Percentiles rank a stretch among this genome's conserved stretches.
Evolutionary conservation across 2,888 invertebrate species (phyloP).

Genomic region (Meiosimyza platycephala): DNA sequence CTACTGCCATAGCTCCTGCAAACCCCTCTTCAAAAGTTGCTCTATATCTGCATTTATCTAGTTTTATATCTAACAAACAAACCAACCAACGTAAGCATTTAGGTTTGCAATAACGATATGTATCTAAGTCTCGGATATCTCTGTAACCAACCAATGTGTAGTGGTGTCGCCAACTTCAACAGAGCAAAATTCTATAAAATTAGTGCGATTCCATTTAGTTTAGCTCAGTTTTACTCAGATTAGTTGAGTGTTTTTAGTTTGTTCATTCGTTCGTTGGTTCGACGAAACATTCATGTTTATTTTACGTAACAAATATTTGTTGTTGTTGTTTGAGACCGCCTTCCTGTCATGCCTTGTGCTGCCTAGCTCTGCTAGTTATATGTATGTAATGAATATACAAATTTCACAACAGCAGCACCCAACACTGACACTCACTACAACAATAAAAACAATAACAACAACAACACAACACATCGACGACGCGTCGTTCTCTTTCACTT

Average conservation of each 20-base stretch:
- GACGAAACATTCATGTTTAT: conserved; percentile 23
- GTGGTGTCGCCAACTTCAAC: conserved; percentile 14
- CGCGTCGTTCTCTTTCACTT: background rate
- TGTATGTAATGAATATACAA: conserved; percentile 14
- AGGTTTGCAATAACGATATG: background rate
- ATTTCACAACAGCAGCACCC: conserved; percentile 17
- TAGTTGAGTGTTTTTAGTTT: background rate
- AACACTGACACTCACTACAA: background rate
- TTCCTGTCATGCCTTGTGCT: too few species aligned
- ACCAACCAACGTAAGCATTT: background rate
- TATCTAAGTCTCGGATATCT: background rate
- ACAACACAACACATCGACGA: background rate
- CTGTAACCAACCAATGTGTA: background rate
- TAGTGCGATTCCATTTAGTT: conserved; percentile 2
- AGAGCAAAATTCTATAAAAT: background rate
- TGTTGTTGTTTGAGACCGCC: background rate
- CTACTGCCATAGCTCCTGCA: background rate
- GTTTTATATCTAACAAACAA: conserved; percentile 13
- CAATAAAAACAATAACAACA: background rate
- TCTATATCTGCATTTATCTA: conserved; percentile 3
- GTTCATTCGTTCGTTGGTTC: conserved; percentile 10
- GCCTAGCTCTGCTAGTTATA: background rate
- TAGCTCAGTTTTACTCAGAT: background rate
- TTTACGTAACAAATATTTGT: conserved; percentile 31
- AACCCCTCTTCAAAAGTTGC: background rate